Evolutionary conservation across 2,888 invertebrate species (phyloP).

Genomic region (Philopedon plagiatum): DNA sequence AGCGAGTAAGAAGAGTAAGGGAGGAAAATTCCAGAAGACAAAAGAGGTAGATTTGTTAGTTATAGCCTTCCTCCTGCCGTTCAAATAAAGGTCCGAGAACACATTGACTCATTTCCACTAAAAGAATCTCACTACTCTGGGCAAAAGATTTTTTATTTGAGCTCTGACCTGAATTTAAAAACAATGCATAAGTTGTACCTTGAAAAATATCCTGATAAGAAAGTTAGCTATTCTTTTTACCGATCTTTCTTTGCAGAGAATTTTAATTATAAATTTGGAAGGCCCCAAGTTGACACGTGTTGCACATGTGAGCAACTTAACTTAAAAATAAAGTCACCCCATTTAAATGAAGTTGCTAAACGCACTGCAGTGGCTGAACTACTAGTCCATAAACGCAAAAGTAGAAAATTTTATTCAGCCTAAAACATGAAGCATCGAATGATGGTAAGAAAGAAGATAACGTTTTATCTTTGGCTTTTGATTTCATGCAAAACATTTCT

Average conservation of each 20-base stretch:
- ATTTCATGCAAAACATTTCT: conserved; percentile 7
- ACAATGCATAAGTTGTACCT: too few relatives aligned
- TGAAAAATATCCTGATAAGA: too few relatives aligned
- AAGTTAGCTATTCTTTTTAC: too few relatives aligned
- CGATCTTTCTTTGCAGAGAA: conserved; percentile 1
- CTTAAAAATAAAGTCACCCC: conserved; percentile 5
- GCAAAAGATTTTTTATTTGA: too few relatives aligned
- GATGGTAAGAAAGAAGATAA: conserved; percentile 11
- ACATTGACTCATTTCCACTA: too few relatives aligned
- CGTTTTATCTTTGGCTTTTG: not conserved
- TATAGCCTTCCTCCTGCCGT: too few relatives aligned
- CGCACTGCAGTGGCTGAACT: conserved; percentile 4
- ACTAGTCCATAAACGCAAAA: too few relatives aligned
- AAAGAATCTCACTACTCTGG: too few relatives aligned
- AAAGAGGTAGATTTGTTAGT: too few relatives aligned
- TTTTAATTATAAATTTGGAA: conserved; percentile 9
- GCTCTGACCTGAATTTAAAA: too few relatives aligned
- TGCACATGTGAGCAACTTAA: conserved; percentile 7
- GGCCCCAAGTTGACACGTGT: conserved; percentile 4
- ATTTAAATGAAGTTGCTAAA: conserved; percentile 8
- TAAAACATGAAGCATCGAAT: conserved; percentile 10
- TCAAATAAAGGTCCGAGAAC: too few relatives aligned
- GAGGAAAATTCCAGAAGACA: too few relatives aligned
- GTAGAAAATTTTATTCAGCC: conserved; percentile 7
- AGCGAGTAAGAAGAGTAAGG: not conserved